Evolutionary conservation across 2,888 invertebrate genomes (phyloP).

Genomic region (Lasioglossum morio): DNA sequence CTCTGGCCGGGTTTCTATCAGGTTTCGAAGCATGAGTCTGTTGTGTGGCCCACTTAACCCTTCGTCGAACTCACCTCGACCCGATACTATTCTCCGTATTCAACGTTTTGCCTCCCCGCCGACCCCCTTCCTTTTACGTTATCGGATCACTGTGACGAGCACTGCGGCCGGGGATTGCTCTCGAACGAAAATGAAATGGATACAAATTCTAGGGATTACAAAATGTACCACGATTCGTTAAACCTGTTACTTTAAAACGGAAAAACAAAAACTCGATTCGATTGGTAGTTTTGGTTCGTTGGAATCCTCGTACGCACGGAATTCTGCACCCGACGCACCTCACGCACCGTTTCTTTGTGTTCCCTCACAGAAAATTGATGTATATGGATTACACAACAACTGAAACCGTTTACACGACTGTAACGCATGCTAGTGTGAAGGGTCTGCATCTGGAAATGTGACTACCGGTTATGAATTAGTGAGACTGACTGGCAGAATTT

Average conservation of each 20-base stretch:
- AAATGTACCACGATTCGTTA: not conserved
- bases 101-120: not conserved
- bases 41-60: constrained; percentile 1
- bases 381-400: not conserved
- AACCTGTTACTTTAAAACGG: not conserved
- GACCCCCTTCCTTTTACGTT: not conserved
- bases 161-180: not conserved
- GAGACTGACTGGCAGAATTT: constrained; percentile 12
- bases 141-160: constrained; percentile 4
- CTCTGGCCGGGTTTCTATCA: constrained; percentile 26
- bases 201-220: not conserved
- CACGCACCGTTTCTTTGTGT: not conserved
- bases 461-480: constrained; percentile 13
- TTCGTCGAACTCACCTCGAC: not conserved
- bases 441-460: constrained; percentile 35
- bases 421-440: constrained; percentile 43
- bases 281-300: not conserved
- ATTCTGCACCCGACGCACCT: constrained; percentile 8
- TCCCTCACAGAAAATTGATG: not conserved
- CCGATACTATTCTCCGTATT: not conserved
- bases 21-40: constrained; percentile 50
- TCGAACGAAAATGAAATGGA: not conserved
- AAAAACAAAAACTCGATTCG: not conserved
- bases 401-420: not conserved
- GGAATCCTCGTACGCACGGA: not conserved